phyloP scores from a whole-genome alignment of 2,797 vertebrate genomes.

The Channallabes apus region DNA sequence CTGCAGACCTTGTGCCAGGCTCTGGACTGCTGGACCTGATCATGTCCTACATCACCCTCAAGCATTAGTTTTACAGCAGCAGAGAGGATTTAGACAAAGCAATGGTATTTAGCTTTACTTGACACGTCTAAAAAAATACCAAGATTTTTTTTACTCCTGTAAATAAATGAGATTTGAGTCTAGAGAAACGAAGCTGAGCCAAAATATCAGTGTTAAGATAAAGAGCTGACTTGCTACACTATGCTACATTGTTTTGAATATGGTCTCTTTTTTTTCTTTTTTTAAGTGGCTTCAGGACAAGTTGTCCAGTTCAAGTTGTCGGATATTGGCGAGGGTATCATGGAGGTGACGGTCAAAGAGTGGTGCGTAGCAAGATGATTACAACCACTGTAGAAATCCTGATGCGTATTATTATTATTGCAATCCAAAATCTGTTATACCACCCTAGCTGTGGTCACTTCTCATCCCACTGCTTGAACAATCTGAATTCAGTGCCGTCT shows the following conservation, averaged over 20 bases:
- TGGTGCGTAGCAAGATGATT: constrained; percentile 75
- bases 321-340: constrained; percentile 95
- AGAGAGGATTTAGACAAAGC: constrained; percentile 72
- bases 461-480: background rate
- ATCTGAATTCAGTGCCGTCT: background rate
- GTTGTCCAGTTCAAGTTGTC: constrained; percentile 93
- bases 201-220: background rate
- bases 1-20: constrained; percentile 70
- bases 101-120: constrained; percentile 68
- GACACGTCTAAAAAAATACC: background rate
- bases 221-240: too few species aligned
- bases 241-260: background rate
- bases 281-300: constrained; percentile 76
- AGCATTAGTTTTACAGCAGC: constrained; percentile 63
- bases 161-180: background rate
- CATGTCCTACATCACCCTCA: constrained; percentile 64
- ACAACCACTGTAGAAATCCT: too few species aligned
- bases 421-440: too few species aligned
- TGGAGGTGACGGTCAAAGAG: constrained; percentile 94
- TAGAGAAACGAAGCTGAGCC: background rate
- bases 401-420: background rate
- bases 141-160: background rate
- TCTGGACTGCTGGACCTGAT: constrained; percentile 56
- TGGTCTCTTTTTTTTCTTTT: background rate
- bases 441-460: background rate